Evolutionary conservation across 2,888 invertebrate species (phyloP), one percentile per base, ranked within the genome.

Genomic region (Pardosa pseudoannulata): DNA sequence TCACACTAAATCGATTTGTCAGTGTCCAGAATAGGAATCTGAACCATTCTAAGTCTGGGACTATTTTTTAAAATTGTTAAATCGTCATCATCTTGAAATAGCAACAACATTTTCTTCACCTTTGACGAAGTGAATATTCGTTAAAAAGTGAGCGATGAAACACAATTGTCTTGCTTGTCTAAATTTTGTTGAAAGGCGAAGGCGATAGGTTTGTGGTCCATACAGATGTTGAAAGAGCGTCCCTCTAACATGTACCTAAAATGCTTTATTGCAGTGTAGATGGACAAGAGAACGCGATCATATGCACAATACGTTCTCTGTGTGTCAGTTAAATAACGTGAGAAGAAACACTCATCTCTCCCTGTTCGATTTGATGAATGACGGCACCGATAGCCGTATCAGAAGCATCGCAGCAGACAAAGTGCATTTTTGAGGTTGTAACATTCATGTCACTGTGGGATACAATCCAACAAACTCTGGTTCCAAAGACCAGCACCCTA

Each of bases 1-100:
- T 65, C 65, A 29, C 65, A 29, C 7, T 65, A 29, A 65, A 29
- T 65, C 11, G 56, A 56, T 19, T 56, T 56, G 23, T 56, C 23
- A 23, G 56, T 23, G 19, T 5, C 19, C 6, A 3, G 56, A 56
- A 56, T 23, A 5, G 23, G 19, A 23, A 23, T 1, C 23, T 19
- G 23, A 56, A 56, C 56, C 5, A 23, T 56, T 56, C 56, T 23
- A 23, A 6, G 6, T 7, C 7, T 23, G 19, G 23, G n/a, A 16
- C n/a, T n/a, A n/a, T n/a, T n/a, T n/a, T 2, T 5, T 7, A 23
- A 5, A 56, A 5, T 7, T 7, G 5, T 23, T 56, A 6, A 23
- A 56, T 23, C 23, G n/a, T n/a, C 23, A 23, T 16, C 19, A 56
- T 1, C n/a, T 6, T 16, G 56, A 5, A 23, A 23, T 23, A 6